A percentile compares a stretch with the other conserved stretches of the same genome.
Evolutionary conservation across 2,113 vertebrate genomes (phyloP).

Genomic region (Dasyurus viverrinus): DNA sequence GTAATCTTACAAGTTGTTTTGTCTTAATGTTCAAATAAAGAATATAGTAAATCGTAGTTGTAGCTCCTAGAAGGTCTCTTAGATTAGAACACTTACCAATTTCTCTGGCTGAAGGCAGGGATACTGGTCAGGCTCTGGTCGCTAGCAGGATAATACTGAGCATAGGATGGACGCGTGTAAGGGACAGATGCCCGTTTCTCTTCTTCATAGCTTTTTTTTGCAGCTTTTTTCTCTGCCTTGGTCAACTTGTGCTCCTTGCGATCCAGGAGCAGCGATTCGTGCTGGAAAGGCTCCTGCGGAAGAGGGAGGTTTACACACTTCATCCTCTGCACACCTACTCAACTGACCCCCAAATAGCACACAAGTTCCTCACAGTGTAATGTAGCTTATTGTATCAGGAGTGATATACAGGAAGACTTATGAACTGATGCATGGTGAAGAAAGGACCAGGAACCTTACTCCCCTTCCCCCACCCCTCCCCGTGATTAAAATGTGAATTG

Average conservation of each 20-base stretch:
- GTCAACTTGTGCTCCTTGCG: conserved; percentile 97
- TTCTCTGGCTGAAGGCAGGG: conserved; percentile 96
- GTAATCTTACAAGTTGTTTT: neutral
- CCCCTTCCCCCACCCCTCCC: neutral
- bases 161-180: conserved; percentile 96
- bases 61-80: neutral
- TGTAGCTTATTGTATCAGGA: neutral
- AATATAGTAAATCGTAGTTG: neutral
- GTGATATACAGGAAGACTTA: neutral
- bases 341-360: neutral
- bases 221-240: conserved; percentile 98
- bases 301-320: conserved; percentile 49
- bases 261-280: conserved; percentile 97
- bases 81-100: conserved; percentile 87
- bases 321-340: conserved; percentile 19
- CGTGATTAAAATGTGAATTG: neutral
- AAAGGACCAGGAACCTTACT: neutral
- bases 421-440: neutral
- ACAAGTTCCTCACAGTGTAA: neutral
- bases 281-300: conserved; percentile 95
- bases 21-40: neutral
- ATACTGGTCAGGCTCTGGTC: conserved; percentile 95
- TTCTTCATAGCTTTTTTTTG: conserved; percentile 98
- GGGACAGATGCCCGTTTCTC: conserved; percentile 98
- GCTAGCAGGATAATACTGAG: conserved; percentile 96